Conservation (phyloP, 2,797 vertebrate species). For the Lagodon rhomboides region DNA sequence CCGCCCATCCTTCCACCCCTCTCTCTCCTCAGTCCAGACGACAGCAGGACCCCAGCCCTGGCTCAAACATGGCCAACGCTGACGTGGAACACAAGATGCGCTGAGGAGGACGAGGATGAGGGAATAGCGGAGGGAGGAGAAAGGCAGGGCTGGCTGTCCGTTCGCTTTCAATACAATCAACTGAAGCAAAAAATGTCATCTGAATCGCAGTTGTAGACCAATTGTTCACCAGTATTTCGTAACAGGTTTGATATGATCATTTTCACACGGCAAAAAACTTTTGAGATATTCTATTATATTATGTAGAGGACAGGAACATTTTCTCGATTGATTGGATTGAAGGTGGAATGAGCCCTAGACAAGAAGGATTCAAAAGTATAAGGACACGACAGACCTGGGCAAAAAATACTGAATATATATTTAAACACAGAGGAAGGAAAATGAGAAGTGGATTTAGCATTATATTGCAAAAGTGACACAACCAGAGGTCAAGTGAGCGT, state of each 20-base stretch:
- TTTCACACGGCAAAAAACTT: conserved; percentile 31
- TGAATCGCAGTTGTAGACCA: conserved; percentile 40
- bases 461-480: conserved; percentile 27
- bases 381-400: conserved; percentile 45
- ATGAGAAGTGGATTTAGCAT: conserved; percentile 7
- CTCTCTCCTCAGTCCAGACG: conserved; percentile 92
- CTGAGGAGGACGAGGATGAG: conserved; percentile 77
- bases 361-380: conserved; percentile 20
- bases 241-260: conserved; percentile 11
- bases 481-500: conserved; percentile 11
- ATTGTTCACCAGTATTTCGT: conserved; percentile 40
- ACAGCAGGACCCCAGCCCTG: conserved; percentile 97
- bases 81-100: conserved; percentile 95
- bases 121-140: conserved; percentile 28
- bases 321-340: conserved; percentile 52
- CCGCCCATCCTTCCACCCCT: conserved; percentile 64
- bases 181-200: conserved; percentile 27
- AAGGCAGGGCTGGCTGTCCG: conserved; percentile 38
- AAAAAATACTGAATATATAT: conserved; percentile 38
- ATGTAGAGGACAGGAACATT: conserved; percentile 21
- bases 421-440: conserved; percentile 33
- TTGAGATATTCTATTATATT: conserved; percentile 23
- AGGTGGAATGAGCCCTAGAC: conserved; percentile 44
- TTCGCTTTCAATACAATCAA: conserved; percentile 71
- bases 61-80: conserved; percentile 93